phyloP scores from a whole-genome alignment of 2,888 invertebrate species.

The Marronus borbonicus region DNA sequence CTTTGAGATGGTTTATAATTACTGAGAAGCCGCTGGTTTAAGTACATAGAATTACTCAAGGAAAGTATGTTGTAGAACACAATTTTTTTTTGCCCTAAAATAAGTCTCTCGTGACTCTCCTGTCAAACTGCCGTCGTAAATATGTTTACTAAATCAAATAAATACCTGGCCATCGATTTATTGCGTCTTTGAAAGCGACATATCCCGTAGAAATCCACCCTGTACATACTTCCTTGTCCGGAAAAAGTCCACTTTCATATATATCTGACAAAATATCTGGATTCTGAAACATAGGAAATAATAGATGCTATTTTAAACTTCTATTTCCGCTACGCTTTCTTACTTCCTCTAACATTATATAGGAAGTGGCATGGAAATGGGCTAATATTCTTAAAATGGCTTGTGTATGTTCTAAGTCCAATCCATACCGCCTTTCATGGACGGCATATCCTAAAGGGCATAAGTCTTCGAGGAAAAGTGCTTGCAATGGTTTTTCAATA shows the following conservation, averaged over 20 bases:
- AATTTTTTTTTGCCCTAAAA: too few species aligned
- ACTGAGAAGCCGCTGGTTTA: too few species aligned
- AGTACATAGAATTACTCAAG: too few species aligned
- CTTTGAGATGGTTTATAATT: too few species aligned
- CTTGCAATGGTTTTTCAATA: conserved; percentile 62
- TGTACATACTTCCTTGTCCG: conserved; percentile 58
- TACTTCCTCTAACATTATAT: conserved; percentile 73
- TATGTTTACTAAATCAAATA: not conserved
- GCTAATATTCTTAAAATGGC: conserved; percentile 72
- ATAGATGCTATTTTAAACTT: not conserved
- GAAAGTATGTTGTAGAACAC: too few species aligned
- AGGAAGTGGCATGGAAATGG: conserved; percentile 74
- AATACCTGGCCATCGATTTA: conserved; percentile 68
- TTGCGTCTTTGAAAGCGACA: conserved; percentile 64
- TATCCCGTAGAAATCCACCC: conserved; percentile 60
- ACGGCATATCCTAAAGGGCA: conserved; percentile 72
- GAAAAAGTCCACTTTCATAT: conserved; percentile 61
- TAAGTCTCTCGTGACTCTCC: too few species aligned
- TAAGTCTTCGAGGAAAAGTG: conserved; percentile 74
- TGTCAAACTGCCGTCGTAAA: too few species aligned
- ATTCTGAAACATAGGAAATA: conserved; percentile 56
- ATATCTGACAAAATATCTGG: conserved; percentile 58
- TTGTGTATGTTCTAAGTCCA: conserved; percentile 73
- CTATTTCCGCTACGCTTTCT: conserved; percentile 45
- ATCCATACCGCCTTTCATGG: conserved; percentile 72